Base-by-base conservation (phyloP, 2,113 vertebrate genomes). In the Zeus faber region DNA sequence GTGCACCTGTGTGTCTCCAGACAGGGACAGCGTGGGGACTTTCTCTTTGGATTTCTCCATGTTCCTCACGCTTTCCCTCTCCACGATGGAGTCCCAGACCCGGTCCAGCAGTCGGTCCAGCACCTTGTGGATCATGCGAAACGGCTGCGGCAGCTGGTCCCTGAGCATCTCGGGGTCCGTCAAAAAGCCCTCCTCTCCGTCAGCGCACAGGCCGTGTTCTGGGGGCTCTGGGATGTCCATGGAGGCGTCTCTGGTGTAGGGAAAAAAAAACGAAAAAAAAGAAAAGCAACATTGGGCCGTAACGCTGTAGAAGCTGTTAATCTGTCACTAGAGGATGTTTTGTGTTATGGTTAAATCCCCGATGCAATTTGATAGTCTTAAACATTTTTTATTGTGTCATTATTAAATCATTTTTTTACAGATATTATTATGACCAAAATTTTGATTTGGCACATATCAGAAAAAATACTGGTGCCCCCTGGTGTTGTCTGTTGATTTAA, bases 51-150 rank as follows among this genome's bases (percentile, higher is more conserved):
- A 10, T 3, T 65, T 67, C 51, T 87, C 64, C 0, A 21, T 53
- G 48, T 76, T 64, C 48, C 0, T 67, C 18, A 41, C 4, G 0
- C 23, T 26, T 4, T 84, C 69, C 51, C 65, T 86, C 23, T 72
- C 37, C 47, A 83, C 79, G 20, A 91, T 85, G 1, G 74, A 16
- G 39, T 90, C 85, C 88, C 89, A 88, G 0, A 86, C 65, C 4
- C 20, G 56, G 9, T 89, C 85, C 22, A 92, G 67, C 29, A 89
- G 48, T 10, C 57, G 41, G 54, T 72, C 70, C 71, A 92, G 61
- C 51, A 91, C 55, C 61, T 89, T 90, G 72, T 59, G 73, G 57
- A 90, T 74, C 87, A 89, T 90, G 40, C 87, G 80, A 21, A 85
- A 71, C 1, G 90, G 90, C 77, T 90, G 87, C 9, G 90, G 90